Evolutionary conservation across 2,113 vertebrate species (phyloP), one percentile per base, ranked within the genome.

Genomic region (Cardinalis cardinalis): DNA sequence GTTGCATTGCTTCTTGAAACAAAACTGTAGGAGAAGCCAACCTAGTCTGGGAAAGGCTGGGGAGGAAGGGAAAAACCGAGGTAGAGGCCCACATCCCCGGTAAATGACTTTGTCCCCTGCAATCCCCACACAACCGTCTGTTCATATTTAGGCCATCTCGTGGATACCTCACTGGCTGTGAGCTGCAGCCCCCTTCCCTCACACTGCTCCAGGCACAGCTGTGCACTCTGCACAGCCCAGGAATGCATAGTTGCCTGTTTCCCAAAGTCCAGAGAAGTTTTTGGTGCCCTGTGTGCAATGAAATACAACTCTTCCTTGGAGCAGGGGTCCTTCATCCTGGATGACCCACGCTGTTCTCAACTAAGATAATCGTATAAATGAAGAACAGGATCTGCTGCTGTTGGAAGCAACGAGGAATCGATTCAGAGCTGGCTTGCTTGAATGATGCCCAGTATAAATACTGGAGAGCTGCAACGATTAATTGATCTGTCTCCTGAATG

Each of bases 381-480:
- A 93, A 94, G 87, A 91, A 91, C 90, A 86, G 88, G 89, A 89
- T 87, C 81, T 81, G 88, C 84, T 92, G 84, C 83, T 92, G 95
- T 92, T 94, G 91, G 88, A 92, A 91, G 69, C 21, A 12, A 66
- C 2, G 4, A 86, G 74, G 89, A 93, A 93, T 96, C 71, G 41
- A 91, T 96, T 90, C 58, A 44, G 72, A 93, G 72, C 87, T 92
- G 80, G 78, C 91, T 79, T 84, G 55, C 81, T 87, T 95, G 96
- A 95, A 90, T 93, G 93, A 91, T 94, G 93, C 89, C 93, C 92
- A 89, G 80, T 94, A 92, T 89, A 92, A 96, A 93, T 95, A 94
- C 76, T 95, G 89, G 95, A 93, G 87, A 96, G 84, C 87, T 90
- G 83, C 93, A 92, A 63, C 60, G 89, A 95, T 95, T 96, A 95